Base-by-base conservation (phyloP, 2,113 vertebrate genomes). In the Chamaetylas fuelleborni region DNA sequence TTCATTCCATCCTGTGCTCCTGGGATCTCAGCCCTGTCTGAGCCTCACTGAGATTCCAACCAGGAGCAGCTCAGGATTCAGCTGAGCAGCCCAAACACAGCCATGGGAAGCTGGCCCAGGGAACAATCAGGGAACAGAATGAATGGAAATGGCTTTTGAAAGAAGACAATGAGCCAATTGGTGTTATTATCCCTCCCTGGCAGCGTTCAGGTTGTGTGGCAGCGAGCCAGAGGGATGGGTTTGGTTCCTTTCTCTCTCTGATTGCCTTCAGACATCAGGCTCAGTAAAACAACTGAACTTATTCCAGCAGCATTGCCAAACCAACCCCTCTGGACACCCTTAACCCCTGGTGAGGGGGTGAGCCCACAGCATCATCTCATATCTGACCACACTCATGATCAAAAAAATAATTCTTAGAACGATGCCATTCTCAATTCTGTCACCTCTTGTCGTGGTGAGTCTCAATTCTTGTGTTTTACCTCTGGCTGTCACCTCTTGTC, bases 131-230 rank as follows among this genome's bases (percentile, higher is more conserved):
- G 65, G 38, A 71, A 17, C 33, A 66, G 54, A 81, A 58, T 53
- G 17, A 92, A 56, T 40, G 24, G 70, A 79, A 79, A 90, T 47
- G 53, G 36, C 53, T 93, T 65, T 92, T 70, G 11, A 50, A 34
- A 53, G 29, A 71, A 81, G 42, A 84, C 26, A 61, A 16, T 77
- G 61, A 95, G 53, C 65, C 81, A 91, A 45, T 95, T 92, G 86
- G 45, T 93, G 54, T 90, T 84, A 89, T 92, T 95, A 94, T 90
- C 47, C 36, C 19, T 9, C 53, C 60, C 54, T 62, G 62, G 40
- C 66, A 73, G 84, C 34, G 57, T 83, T 88, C 58, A 90, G 61
- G 88, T 69, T 77, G 36, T 22, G 77, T 91, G 90, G 82, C 82
- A 67, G 34, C 1, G 2, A 88, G 84, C 67, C 88, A 87, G 40